These are phyloP conservation scores for Nezara viridula DNA, from an alignment of 2,888 invertebrate species.

Conservation along the genomic window DNA sequence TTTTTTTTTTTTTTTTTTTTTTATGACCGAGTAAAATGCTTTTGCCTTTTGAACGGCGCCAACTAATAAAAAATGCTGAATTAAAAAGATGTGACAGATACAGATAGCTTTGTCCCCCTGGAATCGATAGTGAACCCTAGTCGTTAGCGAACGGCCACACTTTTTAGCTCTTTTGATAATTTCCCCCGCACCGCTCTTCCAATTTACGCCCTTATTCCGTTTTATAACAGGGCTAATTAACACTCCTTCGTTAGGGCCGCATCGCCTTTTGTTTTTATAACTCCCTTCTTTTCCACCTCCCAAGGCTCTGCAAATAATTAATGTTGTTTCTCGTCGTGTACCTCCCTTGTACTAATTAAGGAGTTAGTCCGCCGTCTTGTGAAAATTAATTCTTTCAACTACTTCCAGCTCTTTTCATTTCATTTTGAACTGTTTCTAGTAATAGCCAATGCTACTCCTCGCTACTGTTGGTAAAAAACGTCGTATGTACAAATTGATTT, in stretches of 20 bases:
- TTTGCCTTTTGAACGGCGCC: too few species aligned
- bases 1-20: too few species aligned
- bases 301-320: not conserved
- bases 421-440: not conserved
- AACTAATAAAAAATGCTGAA: not conserved
- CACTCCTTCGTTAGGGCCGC: not conserved
- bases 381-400: not conserved
- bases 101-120: not conserved
- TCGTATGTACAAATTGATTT: too few species aligned
- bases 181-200: not conserved
- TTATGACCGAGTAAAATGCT: too few species aligned
- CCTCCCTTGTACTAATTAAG: not conserved
- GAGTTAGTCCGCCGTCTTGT: not conserved
- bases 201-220: not conserved
- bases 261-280: not conserved
- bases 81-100: not conserved
- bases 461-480: too few species aligned
- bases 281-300: not conserved
- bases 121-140: not conserved
- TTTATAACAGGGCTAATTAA: conserved; percentile 9
- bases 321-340: not conserved
- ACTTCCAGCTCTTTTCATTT: not conserved
- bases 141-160: not conserved
- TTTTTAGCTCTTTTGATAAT: conserved; percentile 7
- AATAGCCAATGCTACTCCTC: not conserved